Conservation (phyloP, 2,113 vertebrate genomes). For the Neolamprologus caudopunctatus region DNA sequence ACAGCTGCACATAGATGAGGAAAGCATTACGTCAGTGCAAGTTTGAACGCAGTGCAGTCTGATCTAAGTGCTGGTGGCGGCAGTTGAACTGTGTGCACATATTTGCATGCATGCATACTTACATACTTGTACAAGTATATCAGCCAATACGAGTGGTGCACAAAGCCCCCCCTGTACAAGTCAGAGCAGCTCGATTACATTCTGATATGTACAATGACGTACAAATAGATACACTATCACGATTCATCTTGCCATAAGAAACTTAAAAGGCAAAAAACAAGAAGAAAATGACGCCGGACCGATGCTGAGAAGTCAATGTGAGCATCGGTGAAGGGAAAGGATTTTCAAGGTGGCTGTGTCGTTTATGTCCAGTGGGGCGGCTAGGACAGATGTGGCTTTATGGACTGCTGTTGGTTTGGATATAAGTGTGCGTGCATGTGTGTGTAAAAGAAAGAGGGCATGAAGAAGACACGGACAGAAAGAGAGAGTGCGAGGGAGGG, state of each 20-base stretch:
- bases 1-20: not conserved
- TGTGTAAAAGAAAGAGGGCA: not conserved
- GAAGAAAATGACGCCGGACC: not conserved
- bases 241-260: not conserved
- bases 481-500: not conserved
- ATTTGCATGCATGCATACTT: not conserved
- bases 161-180: not conserved
- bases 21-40: not conserved
- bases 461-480: not conserved
- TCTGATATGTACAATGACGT: not conserved
- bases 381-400: conserved; percentile 31
- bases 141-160: not conserved
- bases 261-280: not conserved
- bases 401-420: not conserved
- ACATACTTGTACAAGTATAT: not conserved
- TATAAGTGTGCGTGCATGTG: not conserved
- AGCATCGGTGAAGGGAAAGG: not conserved
- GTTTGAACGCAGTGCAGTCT: not conserved
- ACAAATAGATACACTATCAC: not conserved
- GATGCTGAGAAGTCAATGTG: not conserved
- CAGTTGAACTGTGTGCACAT: not conserved
- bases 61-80: not conserved
- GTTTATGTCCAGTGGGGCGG: not conserved
- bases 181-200: not conserved
- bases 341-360: conserved; percentile 8